Percentiles rank a stretch among this genome's conserved stretches.
Conservation (phyloP, 37 sponge, comb jelly and placozoan genomes). For the Bolinopsis microptera region DNA sequence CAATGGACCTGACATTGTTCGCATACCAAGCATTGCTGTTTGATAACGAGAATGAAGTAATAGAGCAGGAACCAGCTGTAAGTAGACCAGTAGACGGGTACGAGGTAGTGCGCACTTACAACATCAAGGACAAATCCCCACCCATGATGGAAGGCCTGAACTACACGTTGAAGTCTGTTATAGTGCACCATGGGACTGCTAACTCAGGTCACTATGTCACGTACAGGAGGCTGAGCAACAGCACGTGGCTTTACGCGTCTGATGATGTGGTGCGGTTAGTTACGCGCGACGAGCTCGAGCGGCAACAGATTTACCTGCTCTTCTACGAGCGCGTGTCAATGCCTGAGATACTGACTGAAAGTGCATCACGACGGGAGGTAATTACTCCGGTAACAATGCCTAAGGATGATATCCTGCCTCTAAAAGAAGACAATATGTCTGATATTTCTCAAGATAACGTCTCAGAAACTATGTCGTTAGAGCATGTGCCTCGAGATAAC, state of each 20-base stretch:
- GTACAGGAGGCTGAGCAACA: constrained; percentile 68
- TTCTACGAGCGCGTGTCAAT: constrained; percentile 72
- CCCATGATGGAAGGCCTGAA: constrained; percentile 36
- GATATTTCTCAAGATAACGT: background rate
- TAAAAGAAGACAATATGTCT: background rate
- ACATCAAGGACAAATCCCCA: constrained; percentile 1
- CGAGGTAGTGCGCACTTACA: constrained; percentile 48
- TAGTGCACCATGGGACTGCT: constrained; percentile 80
- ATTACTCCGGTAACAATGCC: constrained; percentile 17
- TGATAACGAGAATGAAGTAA: background rate
- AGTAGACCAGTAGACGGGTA: constrained; percentile 38
- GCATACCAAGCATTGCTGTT: constrained; percentile 15
- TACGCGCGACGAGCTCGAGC: constrained; percentile 67
- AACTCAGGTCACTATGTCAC: constrained; percentile 86
- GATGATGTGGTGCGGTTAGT: constrained; percentile 75
- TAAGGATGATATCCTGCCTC: background rate
- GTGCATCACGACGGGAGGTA: background rate
- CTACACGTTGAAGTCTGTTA: constrained; percentile 73
- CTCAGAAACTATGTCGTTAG: background rate
- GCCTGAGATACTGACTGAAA: constrained; percentile 26
- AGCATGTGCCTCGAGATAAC: background rate
- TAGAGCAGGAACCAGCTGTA: constrained; percentile 38
- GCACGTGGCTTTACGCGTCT: constrained; percentile 78
- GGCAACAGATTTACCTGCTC: constrained; percentile 77
- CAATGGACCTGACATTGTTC: constrained; percentile 72